Evolutionary conservation across 2,113 vertebrate genomes (phyloP).

Genomic region (Bambusicola thoracicus): DNA sequence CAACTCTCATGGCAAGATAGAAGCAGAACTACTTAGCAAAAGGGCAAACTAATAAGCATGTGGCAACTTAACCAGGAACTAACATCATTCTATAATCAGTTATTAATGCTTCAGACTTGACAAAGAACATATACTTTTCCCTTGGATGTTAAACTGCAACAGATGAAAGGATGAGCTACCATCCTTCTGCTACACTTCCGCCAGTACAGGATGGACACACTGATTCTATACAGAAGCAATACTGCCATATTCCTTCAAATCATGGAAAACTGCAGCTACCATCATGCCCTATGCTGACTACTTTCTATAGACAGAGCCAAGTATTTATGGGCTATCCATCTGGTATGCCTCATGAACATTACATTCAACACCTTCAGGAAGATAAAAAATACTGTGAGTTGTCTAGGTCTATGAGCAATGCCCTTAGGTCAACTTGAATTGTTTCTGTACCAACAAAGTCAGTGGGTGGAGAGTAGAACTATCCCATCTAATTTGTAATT

Average conservation of each 20-base stretch:
- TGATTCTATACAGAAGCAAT: background rate
- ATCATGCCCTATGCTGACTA: background rate
- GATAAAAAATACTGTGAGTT: background rate
- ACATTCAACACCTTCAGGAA: background rate
- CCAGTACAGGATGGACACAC: background rate
- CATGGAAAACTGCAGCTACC: background rate
- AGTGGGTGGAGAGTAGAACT: accelerated
- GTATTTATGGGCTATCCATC: background rate
- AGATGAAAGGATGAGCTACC: background rate
- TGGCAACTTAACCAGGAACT: background rate
- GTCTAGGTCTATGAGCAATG: background rate
- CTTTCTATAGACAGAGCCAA: background rate
- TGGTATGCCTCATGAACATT: background rate
- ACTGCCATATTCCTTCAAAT: background rate
- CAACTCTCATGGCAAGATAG: background rate
- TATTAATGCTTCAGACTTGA: background rate
- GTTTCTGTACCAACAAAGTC: background rate
- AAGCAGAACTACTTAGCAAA: background rate
- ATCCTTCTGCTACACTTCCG: background rate
- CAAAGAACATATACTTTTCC: background rate
- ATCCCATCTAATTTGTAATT: background rate
- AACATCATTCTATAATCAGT: background rate
- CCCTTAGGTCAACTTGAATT: background rate
- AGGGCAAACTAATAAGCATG: background rate
- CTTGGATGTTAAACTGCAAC: background rate